A percentile compares a stretch with the other conserved stretches of the same genome.
Conservation (phyloP, 92 coral and sea anemone species). For the Diadumene lineata region DNA sequence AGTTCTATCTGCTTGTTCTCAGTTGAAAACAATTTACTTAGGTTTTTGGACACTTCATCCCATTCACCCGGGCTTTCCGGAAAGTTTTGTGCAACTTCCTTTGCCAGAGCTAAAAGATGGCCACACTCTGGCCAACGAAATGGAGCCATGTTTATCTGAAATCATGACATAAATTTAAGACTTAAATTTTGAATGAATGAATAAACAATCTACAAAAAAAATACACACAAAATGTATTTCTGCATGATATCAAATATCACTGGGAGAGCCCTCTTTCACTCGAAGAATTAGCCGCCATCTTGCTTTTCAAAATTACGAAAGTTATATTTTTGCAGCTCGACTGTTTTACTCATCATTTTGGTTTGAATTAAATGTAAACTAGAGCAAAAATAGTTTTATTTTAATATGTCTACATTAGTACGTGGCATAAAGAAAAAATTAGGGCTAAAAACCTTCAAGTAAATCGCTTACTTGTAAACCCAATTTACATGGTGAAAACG, state of each 20-base stretch:
- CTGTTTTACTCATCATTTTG: too few species aligned
- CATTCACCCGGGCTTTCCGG: constrained; percentile 62
- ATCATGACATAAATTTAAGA: not conserved
- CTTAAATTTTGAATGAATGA: not conserved
- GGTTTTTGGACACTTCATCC: constrained; percentile 50
- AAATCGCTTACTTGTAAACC: constrained; percentile 42
- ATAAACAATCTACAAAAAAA: not conserved
- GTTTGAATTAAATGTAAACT: constrained; percentile 24
- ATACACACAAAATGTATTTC: too few species aligned
- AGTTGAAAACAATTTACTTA: constrained; percentile 48
- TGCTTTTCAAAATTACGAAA: constrained; percentile 20
- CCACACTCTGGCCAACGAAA: constrained; percentile 45
- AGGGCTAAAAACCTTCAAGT: constrained; percentile 28
- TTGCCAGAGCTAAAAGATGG: constrained; percentile 51
- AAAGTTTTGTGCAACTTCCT: constrained; percentile 47
- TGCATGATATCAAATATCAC: too few species aligned
- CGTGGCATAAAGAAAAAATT: constrained; percentile 23
- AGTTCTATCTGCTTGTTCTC: constrained; percentile 41
- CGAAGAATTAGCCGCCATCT: constrained; percentile 28
- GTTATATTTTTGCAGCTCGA: too few species aligned
- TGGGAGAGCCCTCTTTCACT: not conserved
- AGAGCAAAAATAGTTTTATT: constrained; percentile 1
- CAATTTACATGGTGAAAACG: constrained; percentile 30
- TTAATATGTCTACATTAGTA: constrained; percentile 1
- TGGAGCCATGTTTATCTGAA: constrained; percentile 40